A percentile compares a stretch with the other conserved stretches of the same genome.
These are phyloP conservation scores for Greenwoodochromis staneri DNA, from an alignment of 2,113 vertebrate species.

Conservation along the genomic window DNA sequence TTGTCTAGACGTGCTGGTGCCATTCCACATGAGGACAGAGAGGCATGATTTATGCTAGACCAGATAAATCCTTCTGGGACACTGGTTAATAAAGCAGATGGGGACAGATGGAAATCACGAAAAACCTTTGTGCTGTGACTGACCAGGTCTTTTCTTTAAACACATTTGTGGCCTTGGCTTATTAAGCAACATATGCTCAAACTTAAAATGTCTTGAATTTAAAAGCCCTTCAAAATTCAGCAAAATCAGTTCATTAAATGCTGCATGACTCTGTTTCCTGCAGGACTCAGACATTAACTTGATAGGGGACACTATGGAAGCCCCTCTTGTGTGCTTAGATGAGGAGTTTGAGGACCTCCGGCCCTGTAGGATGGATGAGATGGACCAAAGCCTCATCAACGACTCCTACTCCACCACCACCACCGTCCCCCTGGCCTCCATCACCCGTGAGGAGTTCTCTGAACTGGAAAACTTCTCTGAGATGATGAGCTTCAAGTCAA, in stretches of 20 bases:
- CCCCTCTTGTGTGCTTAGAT: slow-evolving; percentile 87
- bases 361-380: slow-evolving; percentile 74
- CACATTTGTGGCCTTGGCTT: background rate
- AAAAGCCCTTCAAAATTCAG: background rate
- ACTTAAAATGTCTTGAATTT: background rate
- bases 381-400: slow-evolving; percentile 59
- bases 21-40: slow-evolving; percentile 11
- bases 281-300: slow-evolving; percentile 19
- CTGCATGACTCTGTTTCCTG: background rate
- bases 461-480: slow-evolving; percentile 94
- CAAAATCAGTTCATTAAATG: background rate
- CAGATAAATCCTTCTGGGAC: background rate
- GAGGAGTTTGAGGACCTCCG: slow-evolving; percentile 90
- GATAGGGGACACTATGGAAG: slow-evolving; percentile 77
- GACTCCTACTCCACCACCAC: slow-evolving; percentile 54
- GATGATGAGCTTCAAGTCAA: slow-evolving; percentile 95
- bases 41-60: slow-evolving; percentile 3
- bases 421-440: slow-evolving; percentile 64
- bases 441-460: slow-evolving; percentile 83
- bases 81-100: background rate
- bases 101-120: background rate
- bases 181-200: background rate
- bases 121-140: background rate
- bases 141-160: background rate
- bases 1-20: slow-evolving; percentile 47